Evolutionary conservation across 1,140 invertebrate species (phyloP).

Genomic region (Papilio aristodemus): DNA sequence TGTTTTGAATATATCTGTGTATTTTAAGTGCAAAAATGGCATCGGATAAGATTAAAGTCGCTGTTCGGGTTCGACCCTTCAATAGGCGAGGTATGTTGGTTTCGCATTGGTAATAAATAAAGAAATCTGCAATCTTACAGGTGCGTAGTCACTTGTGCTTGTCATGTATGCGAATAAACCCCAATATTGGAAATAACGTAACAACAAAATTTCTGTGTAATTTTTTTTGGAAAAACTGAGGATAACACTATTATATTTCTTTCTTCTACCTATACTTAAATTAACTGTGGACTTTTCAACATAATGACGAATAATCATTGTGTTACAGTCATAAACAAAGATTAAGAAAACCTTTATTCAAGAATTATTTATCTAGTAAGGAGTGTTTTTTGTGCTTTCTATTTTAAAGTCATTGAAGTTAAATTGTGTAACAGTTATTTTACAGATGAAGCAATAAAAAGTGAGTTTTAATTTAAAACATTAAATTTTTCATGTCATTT

Average conservation of each 20-base stretch:
- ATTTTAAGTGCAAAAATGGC: conserved; percentile 83
- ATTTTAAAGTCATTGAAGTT: background rate
- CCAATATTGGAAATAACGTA: background rate
- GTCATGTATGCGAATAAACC: conserved; percentile 40
- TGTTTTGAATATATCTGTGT: conserved; percentile 76
- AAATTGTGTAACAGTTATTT: no score
- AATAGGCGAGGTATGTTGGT: conserved; percentile 94
- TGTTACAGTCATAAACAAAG: background rate
- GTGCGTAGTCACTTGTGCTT: conserved; percentile 56
- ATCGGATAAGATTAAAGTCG: conserved; percentile 97
- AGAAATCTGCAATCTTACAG: conserved; percentile 67
- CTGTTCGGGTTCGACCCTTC: conserved; percentile 96
- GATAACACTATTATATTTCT: no score
- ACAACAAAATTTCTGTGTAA: no score
- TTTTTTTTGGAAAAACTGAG: no score
- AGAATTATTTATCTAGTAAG: background rate
- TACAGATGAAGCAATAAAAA: no score
- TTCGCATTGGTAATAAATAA: conserved; percentile 73
- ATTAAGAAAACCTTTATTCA: background rate
- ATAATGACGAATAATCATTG: background rate
- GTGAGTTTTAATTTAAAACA: background rate
- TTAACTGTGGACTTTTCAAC: no score
- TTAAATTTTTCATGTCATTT: background rate
- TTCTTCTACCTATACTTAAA: no score
- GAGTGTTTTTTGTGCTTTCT: background rate